Base-by-base conservation (phyloP, 2,888 invertebrate genomes). In the Drosophila longiperda region DNA sequence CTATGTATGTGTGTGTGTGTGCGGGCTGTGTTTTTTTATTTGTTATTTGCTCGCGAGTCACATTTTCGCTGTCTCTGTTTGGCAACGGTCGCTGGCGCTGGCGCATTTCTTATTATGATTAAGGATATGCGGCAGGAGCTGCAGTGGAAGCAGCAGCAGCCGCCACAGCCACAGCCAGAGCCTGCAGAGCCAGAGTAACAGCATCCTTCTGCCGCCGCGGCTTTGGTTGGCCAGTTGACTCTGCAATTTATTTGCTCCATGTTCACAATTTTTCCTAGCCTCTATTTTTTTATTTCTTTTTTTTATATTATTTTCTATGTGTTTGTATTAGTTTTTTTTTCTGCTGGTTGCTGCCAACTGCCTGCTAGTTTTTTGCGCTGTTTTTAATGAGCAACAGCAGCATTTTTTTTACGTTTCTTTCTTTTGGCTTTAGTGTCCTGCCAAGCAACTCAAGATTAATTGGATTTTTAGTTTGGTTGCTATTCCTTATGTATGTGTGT, bases 91-190 rank as follows among this genome's bases (percentile, higher is more conserved):
- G 49, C 75, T 65, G 80, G 80, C 86, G 85, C 87, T 91, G 83
- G 91, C 90, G 83, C 76, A 82, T 89, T 89, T 89, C 88, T 91
- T 90, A 90, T 90, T 89, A 90, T 90, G 89, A 89, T 91, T 87
- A 89, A 90, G 88, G 83, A 87, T 82, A 80, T 79, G 75, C 77
- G 69, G 75, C 65, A 66, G 62, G 64, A 66, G 72, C 68, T 66
- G 73, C 76, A 61, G 65, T 67, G 75, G 54, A 53, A 65, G 78
- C 74, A 67, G 69, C 55, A 57, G 62, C 72, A 54, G 66, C 61
- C 36, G 49, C 58, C 12, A 59, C 59, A 61, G 32, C 59, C 29
- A 29, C 67, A 54, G 66, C 58, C 12, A 59, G 55, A 61, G 32
- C 59, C 29, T 29, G 29, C 29, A 29, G 29, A 42, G 20, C 60